A percentile compares a stretch with the other conserved stretches of the same genome.
phyloP scores from a whole-genome alignment of 2,888 invertebrate species.

The Bembecia ichneumoniformis region DNA sequence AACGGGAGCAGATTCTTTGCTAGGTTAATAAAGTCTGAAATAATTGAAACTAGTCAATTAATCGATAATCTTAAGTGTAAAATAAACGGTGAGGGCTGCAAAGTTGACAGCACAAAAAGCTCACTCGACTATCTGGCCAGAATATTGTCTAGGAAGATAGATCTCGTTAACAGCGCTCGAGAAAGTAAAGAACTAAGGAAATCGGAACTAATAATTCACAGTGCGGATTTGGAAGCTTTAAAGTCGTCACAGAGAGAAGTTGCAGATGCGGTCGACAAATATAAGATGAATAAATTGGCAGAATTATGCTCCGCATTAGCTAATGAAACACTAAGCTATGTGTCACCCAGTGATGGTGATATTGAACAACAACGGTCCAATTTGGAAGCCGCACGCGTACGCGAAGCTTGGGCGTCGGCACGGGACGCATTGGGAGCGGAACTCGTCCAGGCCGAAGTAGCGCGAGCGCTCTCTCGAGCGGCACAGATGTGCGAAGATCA shows the following conservation, averaged over 20 bases:
- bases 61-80: conserved; percentile 80
- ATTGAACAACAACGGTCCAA: conserved; percentile 48
- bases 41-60: conserved; percentile 82
- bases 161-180: conserved; percentile 41
- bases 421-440: conserved; percentile 82
- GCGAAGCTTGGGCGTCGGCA: conserved; percentile 83
- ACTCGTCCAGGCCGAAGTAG: conserved; percentile 83
- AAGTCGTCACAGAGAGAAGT: conserved; percentile 74
- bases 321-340: conserved; percentile 76
- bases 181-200: conserved; percentile 34
- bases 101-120: conserved; percentile 46
- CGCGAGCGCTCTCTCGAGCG: conserved; percentile 79
- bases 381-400: conserved; percentile 77
- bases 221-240: conserved; percentile 65
- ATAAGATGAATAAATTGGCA: conserved; percentile 78
- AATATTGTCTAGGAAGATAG: conserved; percentile 81
- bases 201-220: conserved; percentile 49
- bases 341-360: conserved; percentile 56
- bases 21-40: conserved; percentile 77
- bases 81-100: conserved; percentile 69
- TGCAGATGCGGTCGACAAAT: conserved; percentile 73
- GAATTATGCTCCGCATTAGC: conserved; percentile 80
- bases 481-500: conserved; percentile 78
- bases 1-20: conserved; percentile 73
- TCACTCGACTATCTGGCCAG: conserved; percentile 81